Evolutionary conservation across 2,797 vertebrate species (phyloP).

Genomic region (Malurus leucopterus): DNA sequence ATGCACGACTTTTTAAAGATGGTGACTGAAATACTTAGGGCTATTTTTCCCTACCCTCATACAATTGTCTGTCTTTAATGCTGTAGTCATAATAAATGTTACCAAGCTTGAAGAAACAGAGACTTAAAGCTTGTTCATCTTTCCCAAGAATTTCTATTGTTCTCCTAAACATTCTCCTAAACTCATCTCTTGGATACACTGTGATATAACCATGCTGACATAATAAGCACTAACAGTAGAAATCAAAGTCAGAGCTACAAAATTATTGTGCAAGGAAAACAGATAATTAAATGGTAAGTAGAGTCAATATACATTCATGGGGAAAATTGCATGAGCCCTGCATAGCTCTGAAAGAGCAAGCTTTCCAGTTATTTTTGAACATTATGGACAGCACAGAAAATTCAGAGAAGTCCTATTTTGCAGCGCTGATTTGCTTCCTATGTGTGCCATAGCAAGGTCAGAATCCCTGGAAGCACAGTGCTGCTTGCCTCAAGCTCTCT

Average conservation of each 20-base stretch:
- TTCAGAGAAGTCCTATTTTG: background rate
- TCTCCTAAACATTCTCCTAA: background rate
- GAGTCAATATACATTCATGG: background rate
- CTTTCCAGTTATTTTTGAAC: background rate
- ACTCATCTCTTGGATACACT: background rate
- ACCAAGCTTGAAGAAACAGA: background rate
- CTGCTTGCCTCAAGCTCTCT: background rate
- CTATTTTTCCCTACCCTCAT: background rate
- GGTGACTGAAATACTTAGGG: background rate
- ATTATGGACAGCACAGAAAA: background rate
- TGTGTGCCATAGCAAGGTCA: background rate
- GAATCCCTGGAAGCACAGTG: background rate
- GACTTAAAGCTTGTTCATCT: background rate
- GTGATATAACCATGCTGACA: background rate
- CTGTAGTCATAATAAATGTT: background rate
- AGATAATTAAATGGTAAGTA: background rate
- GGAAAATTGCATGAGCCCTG: background rate
- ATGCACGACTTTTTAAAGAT: background rate
- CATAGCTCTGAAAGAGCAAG: background rate
- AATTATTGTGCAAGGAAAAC: background rate
- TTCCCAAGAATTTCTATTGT: background rate
- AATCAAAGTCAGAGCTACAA: background rate
- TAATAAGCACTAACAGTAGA: background rate
- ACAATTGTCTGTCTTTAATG: background rate
- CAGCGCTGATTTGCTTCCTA: fast-evolving